Evolutionary conservation across 1,140 invertebrate genomes (phyloP).

Genomic region (Monomorium pharaonis): DNA sequence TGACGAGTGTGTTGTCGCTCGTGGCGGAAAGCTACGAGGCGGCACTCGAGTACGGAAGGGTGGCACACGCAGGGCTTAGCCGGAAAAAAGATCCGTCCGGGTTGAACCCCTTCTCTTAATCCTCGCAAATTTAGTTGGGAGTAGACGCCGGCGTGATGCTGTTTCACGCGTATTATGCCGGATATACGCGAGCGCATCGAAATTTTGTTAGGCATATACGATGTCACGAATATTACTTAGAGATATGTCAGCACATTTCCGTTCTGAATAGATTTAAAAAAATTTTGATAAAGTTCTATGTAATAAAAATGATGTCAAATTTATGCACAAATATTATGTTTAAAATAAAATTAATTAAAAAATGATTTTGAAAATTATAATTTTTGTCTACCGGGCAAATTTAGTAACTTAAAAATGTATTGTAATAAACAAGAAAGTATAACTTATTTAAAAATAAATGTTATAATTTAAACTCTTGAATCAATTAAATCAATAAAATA

Average conservation of each 20-base stretch:
- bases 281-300: neutral
- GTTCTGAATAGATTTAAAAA: neutral
- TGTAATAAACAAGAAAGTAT: neutral
- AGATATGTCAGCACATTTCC: neutral
- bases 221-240: neutral
- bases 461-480: neutral
- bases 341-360: constrained; percentile 10
- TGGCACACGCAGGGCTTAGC: constrained; percentile 49
- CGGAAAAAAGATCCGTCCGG: constrained; percentile 56
- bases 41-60: constrained; percentile 56
- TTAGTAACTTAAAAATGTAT: neutral
- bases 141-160: constrained; percentile 17
- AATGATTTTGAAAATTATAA: neutral
- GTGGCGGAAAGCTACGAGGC: constrained; percentile 70
- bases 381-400: neutral
- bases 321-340: neutral
- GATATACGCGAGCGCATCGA: neutral
- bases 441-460: neutral
- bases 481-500: neutral
- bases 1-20: constrained; percentile 75
- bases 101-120: constrained; percentile 36
- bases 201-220: constrained; percentile 4
- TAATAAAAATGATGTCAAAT: neutral
- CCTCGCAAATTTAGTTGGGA: constrained; percentile 52
- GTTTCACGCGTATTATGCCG: constrained; percentile 16